phyloP scores from a whole-genome alignment of 2,797 vertebrate species.

The Kryptopterus vitreolus region DNA sequence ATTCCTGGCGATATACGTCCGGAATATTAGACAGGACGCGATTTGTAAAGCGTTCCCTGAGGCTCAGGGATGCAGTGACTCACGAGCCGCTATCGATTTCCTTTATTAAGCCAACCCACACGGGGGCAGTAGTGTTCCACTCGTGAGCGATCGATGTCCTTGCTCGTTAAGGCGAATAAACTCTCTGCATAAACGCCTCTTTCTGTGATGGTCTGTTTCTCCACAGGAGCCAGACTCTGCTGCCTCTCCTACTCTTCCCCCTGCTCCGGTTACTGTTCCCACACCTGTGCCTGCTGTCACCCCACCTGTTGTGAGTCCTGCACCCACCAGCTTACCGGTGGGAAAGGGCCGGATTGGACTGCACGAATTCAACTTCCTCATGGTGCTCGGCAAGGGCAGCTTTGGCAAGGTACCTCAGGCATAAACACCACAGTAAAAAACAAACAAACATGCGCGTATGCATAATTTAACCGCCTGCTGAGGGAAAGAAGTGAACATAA shows the following conservation, averaged over 20 bases:
- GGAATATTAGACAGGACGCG: background rate
- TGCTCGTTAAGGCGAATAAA: conserved; percentile 8
- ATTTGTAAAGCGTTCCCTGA: background rate
- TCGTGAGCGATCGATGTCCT: conserved; percentile 24
- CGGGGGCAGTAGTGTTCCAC: conserved; percentile 66
- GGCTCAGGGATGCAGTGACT: background rate
- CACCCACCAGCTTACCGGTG: conserved; percentile 53
- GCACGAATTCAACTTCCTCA: conserved; percentile 90
- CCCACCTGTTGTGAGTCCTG: conserved; percentile 59
- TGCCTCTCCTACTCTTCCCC: conserved; percentile 42
- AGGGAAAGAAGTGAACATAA: background rate
- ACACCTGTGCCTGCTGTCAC: conserved; percentile 51
- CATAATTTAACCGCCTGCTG: background rate
- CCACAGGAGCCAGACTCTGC: conserved; percentile 69
- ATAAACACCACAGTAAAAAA: background rate
- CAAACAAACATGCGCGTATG: background rate
- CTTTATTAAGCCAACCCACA: conserved; percentile 54
- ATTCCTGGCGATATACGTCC: background rate
- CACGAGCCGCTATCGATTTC: background rate
- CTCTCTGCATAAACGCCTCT: conserved; percentile 3
- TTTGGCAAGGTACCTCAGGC: conserved; percentile 84
- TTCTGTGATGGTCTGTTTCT: conserved; percentile 25
- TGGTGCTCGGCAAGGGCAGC: conserved; percentile 92
- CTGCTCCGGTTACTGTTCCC: conserved; percentile 30
- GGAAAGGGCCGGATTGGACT: conserved; percentile 74